phyloP scores from a whole-genome alignment of 2,797 vertebrate species.

The Pampus argenteus region DNA sequence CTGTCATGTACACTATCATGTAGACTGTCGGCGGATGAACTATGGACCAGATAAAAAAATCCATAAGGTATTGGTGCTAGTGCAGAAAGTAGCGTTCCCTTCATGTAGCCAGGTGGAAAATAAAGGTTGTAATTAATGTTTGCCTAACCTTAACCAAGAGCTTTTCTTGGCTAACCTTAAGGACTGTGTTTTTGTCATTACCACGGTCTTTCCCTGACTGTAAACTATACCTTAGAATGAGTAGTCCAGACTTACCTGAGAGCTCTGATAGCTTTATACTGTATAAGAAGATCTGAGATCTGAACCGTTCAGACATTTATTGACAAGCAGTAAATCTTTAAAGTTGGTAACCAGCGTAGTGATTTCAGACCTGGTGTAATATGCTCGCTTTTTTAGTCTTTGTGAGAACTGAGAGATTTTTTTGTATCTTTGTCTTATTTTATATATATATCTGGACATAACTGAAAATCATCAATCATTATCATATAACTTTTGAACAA shows the following conservation, averaged over 20 bases:
- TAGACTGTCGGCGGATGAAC: slow-evolving; percentile 11
- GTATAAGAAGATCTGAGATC: not conserved
- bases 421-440: no score
- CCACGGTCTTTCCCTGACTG: not conserved
- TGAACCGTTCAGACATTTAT: not conserved
- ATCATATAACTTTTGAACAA: no score
- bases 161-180: not conserved
- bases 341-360: no score
- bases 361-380: not conserved
- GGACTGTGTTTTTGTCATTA: not conserved
- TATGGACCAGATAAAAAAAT: slow-evolving; percentile 5
- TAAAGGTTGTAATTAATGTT: not conserved
- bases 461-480: no score
- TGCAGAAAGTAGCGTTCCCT: not conserved
- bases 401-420: no score
- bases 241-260: not conserved
- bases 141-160: not conserved
- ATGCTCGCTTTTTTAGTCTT: not conserved
- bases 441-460: no score
- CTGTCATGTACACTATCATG: slow-evolving; percentile 8
- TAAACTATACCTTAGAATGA: not conserved
- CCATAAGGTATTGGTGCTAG: not conserved
- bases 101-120: not conserved
- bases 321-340: not conserved
- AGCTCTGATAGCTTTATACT: no score